These are phyloP conservation scores for Cottus gobio DNA, from an alignment of 2,113 vertebrate genomes.

Conservation along the genomic window DNA sequence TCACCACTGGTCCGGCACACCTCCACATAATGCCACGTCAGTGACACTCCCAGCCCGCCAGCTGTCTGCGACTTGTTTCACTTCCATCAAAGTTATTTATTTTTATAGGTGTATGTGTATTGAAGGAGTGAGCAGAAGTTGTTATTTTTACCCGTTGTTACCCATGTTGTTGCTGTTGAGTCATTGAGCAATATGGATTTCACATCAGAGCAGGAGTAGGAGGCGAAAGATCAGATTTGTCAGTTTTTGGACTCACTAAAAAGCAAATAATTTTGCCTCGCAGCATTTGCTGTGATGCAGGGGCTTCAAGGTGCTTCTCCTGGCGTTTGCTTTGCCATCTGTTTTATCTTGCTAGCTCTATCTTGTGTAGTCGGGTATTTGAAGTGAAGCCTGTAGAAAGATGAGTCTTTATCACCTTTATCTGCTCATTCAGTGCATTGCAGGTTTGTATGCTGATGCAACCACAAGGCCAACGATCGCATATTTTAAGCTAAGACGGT, in stretches of 20 bases:
- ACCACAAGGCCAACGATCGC: not conserved
- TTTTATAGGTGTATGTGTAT: not conserved
- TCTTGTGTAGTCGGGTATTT: constrained; percentile 7
- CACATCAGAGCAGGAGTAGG: constrained; percentile 18
- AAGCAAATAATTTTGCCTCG: constrained; percentile 24
- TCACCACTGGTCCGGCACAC: constrained; percentile 20
- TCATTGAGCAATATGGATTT: constrained; percentile 28
- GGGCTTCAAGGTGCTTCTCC: constrained; percentile 24
- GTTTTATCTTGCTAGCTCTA: constrained; percentile 29
- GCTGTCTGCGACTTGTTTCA: constrained; percentile 17
- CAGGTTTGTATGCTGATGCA: not conserved
- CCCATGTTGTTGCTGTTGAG: constrained; percentile 8
- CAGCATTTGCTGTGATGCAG: constrained; percentile 27
- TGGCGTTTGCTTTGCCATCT: constrained; percentile 30
- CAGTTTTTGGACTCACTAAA: constrained; percentile 19
- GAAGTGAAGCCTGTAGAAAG: constrained; percentile 20
- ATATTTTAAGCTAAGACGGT: not conserved
- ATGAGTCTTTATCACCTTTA: constrained; percentile 9
- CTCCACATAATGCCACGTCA: constrained; percentile 24
- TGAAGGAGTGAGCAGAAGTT: not conserved
- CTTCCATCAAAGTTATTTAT: constrained; percentile 4
- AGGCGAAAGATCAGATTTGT: constrained; percentile 13
- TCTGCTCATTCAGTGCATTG: not conserved
- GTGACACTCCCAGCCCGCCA: constrained; percentile 14
- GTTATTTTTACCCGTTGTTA: constrained; percentile 10